Base-by-base conservation (phyloP, 2,797 vertebrate genomes). In the Hybognathus amarus region DNA sequence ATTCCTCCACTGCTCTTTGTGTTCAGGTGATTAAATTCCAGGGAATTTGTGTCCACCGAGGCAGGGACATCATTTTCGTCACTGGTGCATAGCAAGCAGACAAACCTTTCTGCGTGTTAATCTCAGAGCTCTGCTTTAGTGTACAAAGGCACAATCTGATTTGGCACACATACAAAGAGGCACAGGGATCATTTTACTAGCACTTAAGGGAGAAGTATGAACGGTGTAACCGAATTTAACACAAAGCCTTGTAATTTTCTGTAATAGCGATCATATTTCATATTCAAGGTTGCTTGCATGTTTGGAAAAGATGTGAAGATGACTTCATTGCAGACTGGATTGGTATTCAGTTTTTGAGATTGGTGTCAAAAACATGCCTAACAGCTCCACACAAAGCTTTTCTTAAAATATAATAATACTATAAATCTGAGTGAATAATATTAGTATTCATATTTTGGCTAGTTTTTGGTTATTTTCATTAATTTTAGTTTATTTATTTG, bases 61-160 rank as follows among this genome's bases (percentile, higher is more conserved):
- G 56, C 88, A 73, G 70, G 83, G 90, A 90, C 92, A 91, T 94
- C 92, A 91, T 92, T 92, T 90, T 87, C 47, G 83, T 89, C 91
- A 91, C 87, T 92, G 91, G 88, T 91, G 93, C 93, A 89, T 91
- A 89, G 83, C 91, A 88, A 90, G 90, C 89, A 89, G 85, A 92
- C 86, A 85, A 86, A 91, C 90, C 92, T 91, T 92, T 92, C 88
- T 85, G 90, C 89, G 92, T 94, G 90, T 93, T 94, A 93, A 95
- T 93, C 88, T 88, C 77, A 82, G 79, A 88, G 89, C 85, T 87
- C 88, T 88, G 70, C 87, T 74, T 85, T 85, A 27, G 36, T 10
- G 24, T 81, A 78, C 81, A 88, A 81, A 84, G 42, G 50, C 71
- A 84, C 83, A 71, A 59, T 85, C 82, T 68, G 50, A 83, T 45